These are phyloP conservation scores for Thomomys bottae DNA, from an alignment of 2,113 vertebrate genomes.

Conservation along the genomic window DNA sequence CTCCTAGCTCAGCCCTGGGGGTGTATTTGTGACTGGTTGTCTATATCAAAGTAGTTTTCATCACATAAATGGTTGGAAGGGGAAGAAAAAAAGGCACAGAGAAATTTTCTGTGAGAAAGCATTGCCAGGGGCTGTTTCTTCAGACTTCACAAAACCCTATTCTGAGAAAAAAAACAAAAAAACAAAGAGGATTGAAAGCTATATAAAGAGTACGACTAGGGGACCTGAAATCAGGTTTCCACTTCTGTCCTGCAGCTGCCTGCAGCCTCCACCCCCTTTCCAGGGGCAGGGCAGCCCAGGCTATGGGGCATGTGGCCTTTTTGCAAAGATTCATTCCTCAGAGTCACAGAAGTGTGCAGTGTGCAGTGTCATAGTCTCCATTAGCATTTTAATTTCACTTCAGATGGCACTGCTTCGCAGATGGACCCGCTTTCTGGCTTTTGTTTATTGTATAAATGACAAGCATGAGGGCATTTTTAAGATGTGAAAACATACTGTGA, in stretches of 20 bases:
- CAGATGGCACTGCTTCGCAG: slow-evolving; percentile 38
- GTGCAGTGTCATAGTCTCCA: not conserved
- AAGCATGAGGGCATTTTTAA: slow-evolving; percentile 61
- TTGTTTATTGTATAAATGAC: slow-evolving; percentile 52
- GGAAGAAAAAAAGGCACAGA: not conserved
- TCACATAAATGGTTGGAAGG: not conserved
- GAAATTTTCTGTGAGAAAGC: slow-evolving; percentile 61
- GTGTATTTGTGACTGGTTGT: slow-evolving; percentile 31
- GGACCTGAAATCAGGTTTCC: not conserved
- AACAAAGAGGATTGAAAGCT: not conserved
- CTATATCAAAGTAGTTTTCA: slow-evolving; percentile 30
- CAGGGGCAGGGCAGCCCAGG: not conserved
- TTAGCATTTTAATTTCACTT: slow-evolving; percentile 67
- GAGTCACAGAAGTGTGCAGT: not conserved
- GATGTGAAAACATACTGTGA: slow-evolving; percentile 40
- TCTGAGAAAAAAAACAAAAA: slow-evolving; percentile 27
- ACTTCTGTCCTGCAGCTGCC: not conserved
- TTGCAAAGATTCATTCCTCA: not conserved
- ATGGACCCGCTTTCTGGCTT: slow-evolving; percentile 62
- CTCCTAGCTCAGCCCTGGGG: not conserved
- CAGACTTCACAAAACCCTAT: slow-evolving; percentile 41
- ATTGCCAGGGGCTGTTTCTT: slow-evolving; percentile 38
- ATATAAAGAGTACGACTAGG: not conserved
- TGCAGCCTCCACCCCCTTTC: not conserved
- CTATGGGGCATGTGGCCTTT: not conserved